Conservation (phyloP, 2,113 vertebrate genomes). For the Pholis gunnellus region DNA sequence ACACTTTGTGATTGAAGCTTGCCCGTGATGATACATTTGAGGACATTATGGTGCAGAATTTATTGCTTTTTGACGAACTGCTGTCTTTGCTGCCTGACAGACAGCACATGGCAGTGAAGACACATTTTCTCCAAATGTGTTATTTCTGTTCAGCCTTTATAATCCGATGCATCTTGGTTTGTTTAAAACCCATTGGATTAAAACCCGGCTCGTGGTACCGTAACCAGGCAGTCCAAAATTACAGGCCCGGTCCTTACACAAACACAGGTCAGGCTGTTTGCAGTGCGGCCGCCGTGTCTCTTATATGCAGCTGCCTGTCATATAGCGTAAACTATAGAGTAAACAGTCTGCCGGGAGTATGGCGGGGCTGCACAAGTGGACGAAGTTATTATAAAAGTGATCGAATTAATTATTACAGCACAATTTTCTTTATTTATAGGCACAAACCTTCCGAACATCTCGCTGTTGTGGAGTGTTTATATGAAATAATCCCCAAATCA, state of each 20-base stretch:
- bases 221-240: slow-evolving; percentile 57
- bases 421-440: neutral
- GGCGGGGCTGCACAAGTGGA: neutral
- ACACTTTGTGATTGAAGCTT: neutral
- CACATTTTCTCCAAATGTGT: slow-evolving; percentile 6
- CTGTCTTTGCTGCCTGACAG: neutral
- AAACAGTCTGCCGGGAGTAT: slow-evolving; percentile 34
- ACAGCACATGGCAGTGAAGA: neutral
- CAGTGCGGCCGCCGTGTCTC: slow-evolving; percentile 35
- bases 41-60: neutral
- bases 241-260: slow-evolving; percentile 56
- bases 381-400: neutral
- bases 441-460: no score
- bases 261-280: slow-evolving; percentile 54
- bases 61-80: slow-evolving; percentile 1
- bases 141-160: slow-evolving; percentile 34
- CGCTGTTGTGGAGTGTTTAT: no score
- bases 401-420: neutral
- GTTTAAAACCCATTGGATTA: slow-evolving; percentile 39
- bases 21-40: neutral
- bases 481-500: neutral
- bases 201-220: slow-evolving; percentile 45
- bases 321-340: slow-evolving; percentile 58
- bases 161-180: slow-evolving; percentile 36
- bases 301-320: slow-evolving; percentile 66